Percentiles rank a stretch among this genome's conserved stretches.
Evolutionary conservation across 2,113 vertebrate genomes (phyloP).

Genomic region (Sigmodon hispidus): DNA sequence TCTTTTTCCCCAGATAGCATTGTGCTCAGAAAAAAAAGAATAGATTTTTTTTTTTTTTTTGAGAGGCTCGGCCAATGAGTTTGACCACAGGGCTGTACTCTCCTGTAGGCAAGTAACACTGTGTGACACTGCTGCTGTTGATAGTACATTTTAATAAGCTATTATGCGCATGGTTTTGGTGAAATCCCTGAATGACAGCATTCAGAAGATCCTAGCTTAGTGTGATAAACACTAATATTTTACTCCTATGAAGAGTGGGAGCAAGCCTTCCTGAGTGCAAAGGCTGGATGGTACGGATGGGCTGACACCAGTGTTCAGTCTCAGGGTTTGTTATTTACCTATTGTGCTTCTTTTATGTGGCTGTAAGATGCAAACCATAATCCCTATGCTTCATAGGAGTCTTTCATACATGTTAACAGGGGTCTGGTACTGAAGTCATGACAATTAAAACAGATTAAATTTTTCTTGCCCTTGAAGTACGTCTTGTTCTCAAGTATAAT

Average conservation of each 20-base stretch:
- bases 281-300: background rate
- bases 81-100: background rate
- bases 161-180: accelerated
- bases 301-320: background rate
- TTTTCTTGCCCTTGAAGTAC: background rate
- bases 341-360: background rate
- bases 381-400: background rate
- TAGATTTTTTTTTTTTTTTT: background rate
- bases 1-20: background rate
- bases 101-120: background rate
- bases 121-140: no score
- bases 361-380: background rate
- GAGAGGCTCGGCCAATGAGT: background rate
- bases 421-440: background rate
- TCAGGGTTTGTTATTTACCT: background rate
- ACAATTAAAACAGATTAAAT: background rate
- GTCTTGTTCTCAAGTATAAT: background rate
- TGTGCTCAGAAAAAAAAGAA: background rate
- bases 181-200: background rate
- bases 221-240: background rate
- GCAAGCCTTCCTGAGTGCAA: background rate
- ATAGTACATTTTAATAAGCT: background rate
- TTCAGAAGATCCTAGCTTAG: background rate
- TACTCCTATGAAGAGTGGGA: background rate
- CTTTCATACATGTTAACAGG: background rate